Conservation (phyloP, 2,888 invertebrate species). For the Andrena trimmerana region DNA sequence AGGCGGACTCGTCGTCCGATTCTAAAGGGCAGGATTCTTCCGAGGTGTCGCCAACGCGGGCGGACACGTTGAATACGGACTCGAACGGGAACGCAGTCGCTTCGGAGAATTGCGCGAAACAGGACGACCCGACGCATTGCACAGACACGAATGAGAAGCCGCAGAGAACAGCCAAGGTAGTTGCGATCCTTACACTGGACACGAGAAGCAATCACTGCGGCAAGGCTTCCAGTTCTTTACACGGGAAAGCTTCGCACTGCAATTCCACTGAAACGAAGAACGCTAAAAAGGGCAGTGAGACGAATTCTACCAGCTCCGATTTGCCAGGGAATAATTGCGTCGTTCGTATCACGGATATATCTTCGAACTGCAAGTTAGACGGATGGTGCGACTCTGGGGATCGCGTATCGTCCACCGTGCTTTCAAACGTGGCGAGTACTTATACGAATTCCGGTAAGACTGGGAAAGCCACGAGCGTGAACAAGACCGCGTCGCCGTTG, state of each 20-base stretch:
- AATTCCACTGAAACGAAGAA: slow-evolving; percentile 35
- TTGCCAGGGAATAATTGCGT: slow-evolving; percentile 49
- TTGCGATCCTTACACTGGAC: slow-evolving; percentile 81
- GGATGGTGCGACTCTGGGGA: slow-evolving; percentile 48
- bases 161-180: slow-evolving; percentile 82
- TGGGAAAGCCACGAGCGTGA: slow-evolving; percentile 29
- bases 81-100: slow-evolving; percentile 65
- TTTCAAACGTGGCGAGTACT: slow-evolving; percentile 59
- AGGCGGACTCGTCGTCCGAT: slow-evolving; percentile 32
- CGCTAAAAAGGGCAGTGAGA: slow-evolving; percentile 47
- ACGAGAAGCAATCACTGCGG: slow-evolving; percentile 64
- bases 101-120: slow-evolving; percentile 42
- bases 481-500: slow-evolving; percentile 30
- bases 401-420: slow-evolving; percentile 22
- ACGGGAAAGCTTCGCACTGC: slow-evolving; percentile 40
- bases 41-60: slow-evolving; percentile 6
- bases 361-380: slow-evolving; percentile 50
- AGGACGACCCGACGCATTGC: slow-evolving; percentile 23
- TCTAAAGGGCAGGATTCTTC: slow-evolving; percentile 32
- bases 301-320: slow-evolving; percentile 25
- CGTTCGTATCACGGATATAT: slow-evolving; percentile 43
- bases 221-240: slow-evolving; percentile 47
- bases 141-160: slow-evolving; percentile 75
- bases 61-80: slow-evolving; percentile 44
- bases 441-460: slow-evolving; percentile 53